Evolutionary conservation across 2,888 invertebrate genomes (phyloP).

Genomic region (Euplagia quadripunctaria): DNA sequence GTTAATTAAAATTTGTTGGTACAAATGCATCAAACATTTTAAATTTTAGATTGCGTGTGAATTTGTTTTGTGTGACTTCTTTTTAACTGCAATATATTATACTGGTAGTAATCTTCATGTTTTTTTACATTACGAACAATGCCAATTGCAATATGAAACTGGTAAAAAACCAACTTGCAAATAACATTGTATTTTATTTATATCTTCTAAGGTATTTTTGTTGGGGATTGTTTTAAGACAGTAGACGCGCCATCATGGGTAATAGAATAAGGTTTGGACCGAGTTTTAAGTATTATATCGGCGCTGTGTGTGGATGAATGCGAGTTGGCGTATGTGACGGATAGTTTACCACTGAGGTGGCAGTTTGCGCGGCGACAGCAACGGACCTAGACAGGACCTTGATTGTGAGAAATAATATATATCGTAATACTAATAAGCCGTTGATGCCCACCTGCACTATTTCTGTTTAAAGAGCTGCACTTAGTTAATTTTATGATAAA

Average conservation of each 20-base stretch:
- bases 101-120: conserved; percentile 9
- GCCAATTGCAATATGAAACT: conserved; percentile 8
- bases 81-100: conserved; percentile 21
- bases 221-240: conserved; percentile 30
- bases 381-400: background rate
- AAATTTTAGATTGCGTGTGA: conserved; percentile 18
- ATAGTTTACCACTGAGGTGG: conserved; percentile 23
- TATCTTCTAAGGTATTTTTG: conserved; percentile 6
- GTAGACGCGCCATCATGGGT: conserved; percentile 33
- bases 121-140: conserved; percentile 17
- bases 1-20: conserved; percentile 22
- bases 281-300: conserved; percentile 43
- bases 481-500: background rate
- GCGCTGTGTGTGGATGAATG: conserved; percentile 29
- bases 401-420: background rate
- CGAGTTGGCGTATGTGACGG: conserved; percentile 20
- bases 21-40: conserved; percentile 9
- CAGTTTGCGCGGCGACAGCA: background rate
- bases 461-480: background rate
- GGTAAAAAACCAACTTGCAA: background rate
- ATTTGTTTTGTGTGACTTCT: conserved; percentile 40
- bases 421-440: background rate
- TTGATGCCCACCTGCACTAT: background rate
- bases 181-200: background rate
- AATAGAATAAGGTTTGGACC: conserved; percentile 34